These are phyloP conservation scores for Drosophila equinoxialis DNA, from an alignment of 1,140 invertebrate species.

Conservation along the genomic window DNA sequence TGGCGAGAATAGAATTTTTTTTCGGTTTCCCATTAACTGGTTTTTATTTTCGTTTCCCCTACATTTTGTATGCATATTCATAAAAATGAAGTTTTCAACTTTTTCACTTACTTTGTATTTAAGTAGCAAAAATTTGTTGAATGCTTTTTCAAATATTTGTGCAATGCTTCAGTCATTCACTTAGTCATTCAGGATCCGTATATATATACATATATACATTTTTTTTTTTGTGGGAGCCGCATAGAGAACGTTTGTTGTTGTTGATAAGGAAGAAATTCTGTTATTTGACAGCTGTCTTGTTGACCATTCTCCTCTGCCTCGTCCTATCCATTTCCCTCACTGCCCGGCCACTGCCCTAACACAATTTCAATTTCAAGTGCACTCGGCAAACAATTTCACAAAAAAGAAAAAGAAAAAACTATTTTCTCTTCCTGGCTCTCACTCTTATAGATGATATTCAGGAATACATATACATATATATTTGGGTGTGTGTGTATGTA, in stretches of 20 bases:
- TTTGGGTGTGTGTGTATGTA: not conserved
- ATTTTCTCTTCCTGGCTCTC: conserved; percentile 35
- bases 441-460: conserved; percentile 38
- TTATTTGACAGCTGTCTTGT: conserved; percentile 66
- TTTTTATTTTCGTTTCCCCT: conserved; percentile 60
- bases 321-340: no score
- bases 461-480: conserved; percentile 7
- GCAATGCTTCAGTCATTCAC: conserved; percentile 66
- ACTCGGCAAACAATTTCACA: conserved; percentile 70
- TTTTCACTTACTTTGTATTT: conserved; percentile 67
- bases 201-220: conserved; percentile 9
- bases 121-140: conserved; percentile 79
- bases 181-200: conserved; percentile 39
- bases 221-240: conserved; percentile 20
- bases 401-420: conserved; percentile 29
- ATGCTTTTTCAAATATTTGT: conserved; percentile 79
- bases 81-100: conserved; percentile 35
- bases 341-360: conserved; percentile 25
- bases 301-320: conserved; percentile 27
- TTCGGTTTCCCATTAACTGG: conserved; percentile 44
- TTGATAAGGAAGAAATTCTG: conserved; percentile 69
- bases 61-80: conserved; percentile 68
- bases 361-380: conserved; percentile 79
- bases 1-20: conserved; percentile 49
- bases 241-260: not conserved